Evolutionary conservation across 2,797 vertebrate genomes (phyloP).

Genomic region (Muraenolepis orangiensis): DNA sequence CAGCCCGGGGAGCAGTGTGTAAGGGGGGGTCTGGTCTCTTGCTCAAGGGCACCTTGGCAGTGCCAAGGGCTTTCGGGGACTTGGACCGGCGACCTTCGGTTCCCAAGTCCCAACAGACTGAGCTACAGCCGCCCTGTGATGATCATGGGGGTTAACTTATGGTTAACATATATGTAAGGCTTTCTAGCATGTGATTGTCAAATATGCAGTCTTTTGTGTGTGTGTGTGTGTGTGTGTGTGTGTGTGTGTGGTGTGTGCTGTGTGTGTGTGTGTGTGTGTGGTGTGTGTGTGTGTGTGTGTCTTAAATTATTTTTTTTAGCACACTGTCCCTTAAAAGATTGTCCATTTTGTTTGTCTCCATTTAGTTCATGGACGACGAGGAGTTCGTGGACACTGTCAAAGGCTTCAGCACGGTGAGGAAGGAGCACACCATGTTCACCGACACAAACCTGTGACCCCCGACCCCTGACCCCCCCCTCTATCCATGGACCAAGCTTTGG

Average conservation of each 20-base stretch:
- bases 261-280: neutral
- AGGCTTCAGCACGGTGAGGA: constrained; percentile 94
- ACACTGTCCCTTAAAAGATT: neutral
- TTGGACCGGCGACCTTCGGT: too few relatives aligned
- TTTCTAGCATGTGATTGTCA: too few relatives aligned
- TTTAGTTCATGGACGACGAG: constrained; percentile 87
- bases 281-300: neutral
- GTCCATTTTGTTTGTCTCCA: neutral
- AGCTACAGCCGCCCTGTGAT: too few relatives aligned
- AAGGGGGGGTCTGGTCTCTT: too few relatives aligned
- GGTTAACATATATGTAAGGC: too few relatives aligned
- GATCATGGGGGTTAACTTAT: too few relatives aligned
- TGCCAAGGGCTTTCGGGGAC: too few relatives aligned
- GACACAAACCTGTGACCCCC: constrained; percentile 87
- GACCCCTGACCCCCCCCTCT: too few relatives aligned
- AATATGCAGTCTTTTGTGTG: too few relatives aligned
- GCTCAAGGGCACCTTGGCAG: too few relatives aligned
- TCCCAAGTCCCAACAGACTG: too few relatives aligned
- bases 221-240: neutral
- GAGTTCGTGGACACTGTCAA: constrained; percentile 91
- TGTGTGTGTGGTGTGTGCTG: neutral
- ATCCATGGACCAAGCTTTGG: constrained; percentile 11
- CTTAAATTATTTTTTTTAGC: neutral
- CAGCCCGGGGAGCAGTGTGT: too few relatives aligned
- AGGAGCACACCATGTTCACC: constrained; percentile 94